phyloP scores from a whole-genome alignment of 2,113 vertebrate species.

The Chionomys nivalis region DNA sequence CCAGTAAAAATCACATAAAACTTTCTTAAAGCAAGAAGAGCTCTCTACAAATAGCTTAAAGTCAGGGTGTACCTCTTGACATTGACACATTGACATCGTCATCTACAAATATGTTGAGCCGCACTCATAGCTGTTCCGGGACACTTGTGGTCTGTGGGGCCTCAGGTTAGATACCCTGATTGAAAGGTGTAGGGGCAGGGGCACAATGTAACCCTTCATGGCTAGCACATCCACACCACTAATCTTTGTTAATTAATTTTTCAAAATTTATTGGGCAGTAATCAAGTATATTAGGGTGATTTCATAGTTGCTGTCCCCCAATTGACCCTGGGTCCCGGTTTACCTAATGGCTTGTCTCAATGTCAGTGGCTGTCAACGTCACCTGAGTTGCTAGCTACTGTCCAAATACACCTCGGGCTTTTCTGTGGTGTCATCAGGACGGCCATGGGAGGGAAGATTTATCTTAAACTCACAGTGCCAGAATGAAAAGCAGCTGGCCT shows the following conservation, averaged over 20 bases:
- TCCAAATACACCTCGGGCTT: neutral
- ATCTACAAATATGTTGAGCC: neutral
- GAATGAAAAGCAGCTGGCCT: neutral
- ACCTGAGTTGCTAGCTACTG: neutral
- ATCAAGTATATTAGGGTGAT: neutral
- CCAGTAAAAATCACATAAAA: neutral
- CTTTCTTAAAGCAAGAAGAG: neutral
- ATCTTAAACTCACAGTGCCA: neutral
- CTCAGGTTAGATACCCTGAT: neutral
- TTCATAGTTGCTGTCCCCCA: neutral
- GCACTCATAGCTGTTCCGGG: neutral
- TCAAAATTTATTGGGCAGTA: neutral
- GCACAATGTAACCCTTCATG: neutral
- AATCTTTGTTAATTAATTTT: neutral
- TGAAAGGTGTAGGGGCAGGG: neutral
- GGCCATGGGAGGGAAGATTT: neutral
- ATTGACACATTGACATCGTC: neutral
- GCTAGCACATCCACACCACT: neutral
- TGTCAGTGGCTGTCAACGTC: neutral
- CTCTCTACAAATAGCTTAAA: slow-evolving; percentile 2
- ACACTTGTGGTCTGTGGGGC: no score
- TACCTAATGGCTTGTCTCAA: neutral
- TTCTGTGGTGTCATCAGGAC: neutral
- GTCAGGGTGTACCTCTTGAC: neutral
- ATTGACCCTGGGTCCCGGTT: neutral